Base-by-base conservation (phyloP, 2,113 vertebrate genomes). In the Noctilio leporinus region DNA sequence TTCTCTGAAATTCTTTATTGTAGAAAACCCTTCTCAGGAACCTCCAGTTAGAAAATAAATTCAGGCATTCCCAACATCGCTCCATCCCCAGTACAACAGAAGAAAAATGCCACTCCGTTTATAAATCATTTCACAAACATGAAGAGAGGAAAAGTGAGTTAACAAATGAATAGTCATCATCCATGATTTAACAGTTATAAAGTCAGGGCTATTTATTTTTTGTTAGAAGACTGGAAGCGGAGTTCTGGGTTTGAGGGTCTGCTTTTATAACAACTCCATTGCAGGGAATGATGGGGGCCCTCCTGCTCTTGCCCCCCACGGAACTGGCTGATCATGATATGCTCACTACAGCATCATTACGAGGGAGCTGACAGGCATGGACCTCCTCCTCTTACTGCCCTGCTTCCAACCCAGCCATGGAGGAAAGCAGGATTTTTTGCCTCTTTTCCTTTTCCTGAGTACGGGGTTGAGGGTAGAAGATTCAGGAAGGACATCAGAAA, bases 1-100 rank as follows among this genome's bases (percentile, higher is more conserved):
- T 77, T 92, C 94, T 92, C 5, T 72, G 6, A 77, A 55, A 65
- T 45, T 35, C 59, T 72, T 69, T 80, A 57, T 69, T 90, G 89
- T 38, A 62, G 7, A 67, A 33, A 53, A 87, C 3, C 4, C 19
- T 69, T 70, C 43, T 43, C 45, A 76, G 26, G 38, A 91, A 81
- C 62, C 43, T 64, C 70, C n/a, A 45, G 3, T 77, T 64, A 33
- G 10, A 69, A 81, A 67, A n/a, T 33, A 90, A 72, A 82, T 64
- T 10, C 33, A 57, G 38, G n/a, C 83, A 84, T 80, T 93, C 38
- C 35, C 45, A 83, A 45, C 26, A 47, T 43, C 47, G 83, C 62
- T 75, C 62, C 45, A 67, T 67, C 51, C 30, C 24, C 57, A 59
- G n/a, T 4, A 45, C 11, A 90, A 26, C 0, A 26, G n/a, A 7